Evolutionary conservation across 2,888 invertebrate genomes (phyloP), one percentile per base, ranked within the genome.

Genomic region (Cheilosia impressa): DNA sequence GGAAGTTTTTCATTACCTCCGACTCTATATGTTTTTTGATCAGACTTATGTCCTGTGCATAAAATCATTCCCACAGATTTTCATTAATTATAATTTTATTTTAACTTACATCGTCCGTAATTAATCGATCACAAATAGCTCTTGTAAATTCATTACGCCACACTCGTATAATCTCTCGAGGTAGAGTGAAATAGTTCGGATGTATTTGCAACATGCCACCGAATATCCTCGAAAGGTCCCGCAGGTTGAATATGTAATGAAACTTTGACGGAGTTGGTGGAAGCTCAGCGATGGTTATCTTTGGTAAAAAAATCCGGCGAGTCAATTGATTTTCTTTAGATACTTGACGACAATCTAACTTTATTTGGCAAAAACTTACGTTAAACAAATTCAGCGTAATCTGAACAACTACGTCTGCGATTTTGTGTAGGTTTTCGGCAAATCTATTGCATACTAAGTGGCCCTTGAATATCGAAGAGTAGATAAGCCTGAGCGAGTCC

Each of bases 261-360:
- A 98, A 98, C 92, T 97, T 98, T 5, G 96, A 96, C 0, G 98
- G 98, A 0, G 98, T 98, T 1, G 98, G 97, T 0, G 98, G 97
- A 69, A 98, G 93, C 83, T 97, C 96, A 22, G 94, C 93, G 81
- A 96, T 95, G 50, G 97, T 93, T 88, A 94, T 93, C 96, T 96
- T 90, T 27, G 89, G 89, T 55, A 19, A 87, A 19, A 27, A 27
- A 6, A 27, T 27, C 6, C 6, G 1, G 6, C 1, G 27, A 27
- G 5, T 0, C 27, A 27, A 27, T 27, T 27, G 27, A 6, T 27
- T 27, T 27, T 27, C 6, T 6, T 27, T 27, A 27, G 1, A 6
- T 6, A 7, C 27, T 27, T 4, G 5, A 24, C 24, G 34, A 31
- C 31, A 31, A 31, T 6, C 5, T 6, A 31, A 1, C 5, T 31